Evolutionary conservation across 2,888 invertebrate genomes (phyloP).

Genomic region (Leptopilina myrica): DNA sequence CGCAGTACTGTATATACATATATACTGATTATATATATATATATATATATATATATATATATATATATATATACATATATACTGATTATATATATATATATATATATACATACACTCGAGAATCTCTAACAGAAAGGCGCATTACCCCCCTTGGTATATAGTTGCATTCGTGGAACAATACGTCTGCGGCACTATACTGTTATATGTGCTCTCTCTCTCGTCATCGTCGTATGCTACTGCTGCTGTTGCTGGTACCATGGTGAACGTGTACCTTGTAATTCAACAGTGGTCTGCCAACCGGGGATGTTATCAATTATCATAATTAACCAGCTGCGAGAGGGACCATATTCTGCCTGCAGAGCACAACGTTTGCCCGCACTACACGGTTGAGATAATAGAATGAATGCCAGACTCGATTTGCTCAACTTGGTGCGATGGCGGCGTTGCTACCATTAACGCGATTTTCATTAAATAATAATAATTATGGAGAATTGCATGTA

Average conservation of each 20-base stretch:
- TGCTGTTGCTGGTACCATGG: constrained; percentile 38
- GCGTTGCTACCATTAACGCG: neutral
- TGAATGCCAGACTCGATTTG: constrained; percentile 19
- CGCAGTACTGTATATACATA: constrained; percentile 36
- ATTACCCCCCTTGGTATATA: constrained; percentile 43
- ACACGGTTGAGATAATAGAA: constrained; percentile 7
- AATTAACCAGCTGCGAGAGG: constrained; percentile 56
- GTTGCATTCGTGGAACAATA: constrained; percentile 45
- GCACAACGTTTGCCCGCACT: constrained; percentile 12
- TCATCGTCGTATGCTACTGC: constrained; percentile 35
- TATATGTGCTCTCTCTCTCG: constrained; percentile 34
- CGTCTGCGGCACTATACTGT: constrained; percentile 4
- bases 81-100: constrained; percentile 58
- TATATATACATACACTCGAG: constrained; percentile 4
- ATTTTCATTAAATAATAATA: constrained; percentile 6
- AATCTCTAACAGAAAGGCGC: constrained; percentile 36
- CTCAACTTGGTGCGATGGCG: neutral
- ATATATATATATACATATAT: no score
- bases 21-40: constrained; percentile 52
- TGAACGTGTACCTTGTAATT: constrained; percentile 45
- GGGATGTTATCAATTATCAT: constrained; percentile 63
- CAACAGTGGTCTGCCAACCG: constrained; percentile 46
- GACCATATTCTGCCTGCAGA: constrained; percentile 23
- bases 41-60: no score
- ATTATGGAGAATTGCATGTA: neutral